Percentiles rank a stretch among this genome's conserved stretches.
Conservation (phyloP, 2,797 vertebrate genomes). For the Vespertilio murinus region DNA sequence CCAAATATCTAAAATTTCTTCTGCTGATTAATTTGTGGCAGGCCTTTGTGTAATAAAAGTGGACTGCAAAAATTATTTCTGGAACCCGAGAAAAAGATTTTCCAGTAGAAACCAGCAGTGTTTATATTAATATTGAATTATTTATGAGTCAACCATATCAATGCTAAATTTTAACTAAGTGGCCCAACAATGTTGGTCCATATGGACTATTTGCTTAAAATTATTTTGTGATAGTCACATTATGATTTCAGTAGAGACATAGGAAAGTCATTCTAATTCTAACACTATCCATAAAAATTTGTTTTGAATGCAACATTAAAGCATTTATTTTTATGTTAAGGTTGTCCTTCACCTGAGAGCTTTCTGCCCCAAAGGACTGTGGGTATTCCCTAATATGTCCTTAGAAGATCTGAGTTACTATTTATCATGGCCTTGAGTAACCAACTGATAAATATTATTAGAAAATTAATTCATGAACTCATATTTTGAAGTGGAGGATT, state of each 20-base stretch:
- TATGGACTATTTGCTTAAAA: slow-evolving; percentile 42
- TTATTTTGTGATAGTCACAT: slow-evolving; percentile 75
- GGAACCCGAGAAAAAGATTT: slow-evolving; percentile 57
- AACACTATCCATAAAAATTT: slow-evolving; percentile 71
- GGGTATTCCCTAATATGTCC: background rate
- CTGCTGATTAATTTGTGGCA: slow-evolving; percentile 66
- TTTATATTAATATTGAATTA: slow-evolving; percentile 79
- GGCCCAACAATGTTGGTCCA: slow-evolving; percentile 70
- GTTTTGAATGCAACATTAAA: slow-evolving; percentile 61
- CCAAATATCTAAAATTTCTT: slow-evolving; percentile 67
- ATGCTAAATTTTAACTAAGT: slow-evolving; percentile 77
- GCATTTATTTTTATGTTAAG: slow-evolving; percentile 56
- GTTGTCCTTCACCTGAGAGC: slow-evolving; percentile 28
- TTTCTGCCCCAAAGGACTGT: background rate
- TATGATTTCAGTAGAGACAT: slow-evolving; percentile 70
- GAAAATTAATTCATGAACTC: background rate
- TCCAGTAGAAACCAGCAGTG: slow-evolving; percentile 63
- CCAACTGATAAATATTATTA: background rate
- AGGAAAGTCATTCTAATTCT: slow-evolving; percentile 73
- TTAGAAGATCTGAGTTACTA: background rate
- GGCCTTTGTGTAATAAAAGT: slow-evolving; percentile 69
- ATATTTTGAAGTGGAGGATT: slow-evolving; percentile 9
- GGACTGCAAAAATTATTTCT: slow-evolving; percentile 69
- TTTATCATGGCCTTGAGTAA: background rate
- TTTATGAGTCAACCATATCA: slow-evolving; percentile 80